Evolutionary conservation across 2,888 invertebrate genomes (phyloP).

Genomic region (Deroplatys truncata): DNA sequence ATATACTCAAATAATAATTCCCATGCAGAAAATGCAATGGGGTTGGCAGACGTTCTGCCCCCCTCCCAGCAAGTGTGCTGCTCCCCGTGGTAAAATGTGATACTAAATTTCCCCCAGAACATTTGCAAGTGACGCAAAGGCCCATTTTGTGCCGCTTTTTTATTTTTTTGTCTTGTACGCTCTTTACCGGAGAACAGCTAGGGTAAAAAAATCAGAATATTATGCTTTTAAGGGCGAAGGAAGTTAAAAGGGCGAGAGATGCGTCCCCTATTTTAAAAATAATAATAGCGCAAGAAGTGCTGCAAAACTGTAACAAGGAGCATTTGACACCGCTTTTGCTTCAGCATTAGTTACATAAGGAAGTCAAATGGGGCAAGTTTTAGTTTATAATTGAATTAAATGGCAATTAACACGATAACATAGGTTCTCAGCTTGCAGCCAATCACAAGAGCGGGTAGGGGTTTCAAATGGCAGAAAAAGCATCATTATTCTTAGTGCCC

Average conservation of each 20-base stretch:
- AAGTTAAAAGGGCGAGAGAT: not conserved
- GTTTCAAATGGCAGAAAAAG: not conserved
- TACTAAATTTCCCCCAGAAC: not conserved
- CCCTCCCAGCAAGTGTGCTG: not conserved
- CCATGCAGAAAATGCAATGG: not conserved
- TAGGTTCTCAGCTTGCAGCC: no score
- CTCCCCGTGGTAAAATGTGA: not conserved
- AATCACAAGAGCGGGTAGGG: no score
- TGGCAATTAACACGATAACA: no score
- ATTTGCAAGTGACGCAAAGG: slow-evolving; percentile 8
- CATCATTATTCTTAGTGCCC: not conserved
- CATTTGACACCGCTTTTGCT: not conserved
- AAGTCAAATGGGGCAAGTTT: no score
- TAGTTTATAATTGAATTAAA: no score
- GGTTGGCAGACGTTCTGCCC: not conserved
- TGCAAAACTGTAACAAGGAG: not conserved
- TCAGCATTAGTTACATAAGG: no score
- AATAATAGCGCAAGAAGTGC: not conserved
- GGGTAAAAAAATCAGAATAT: not conserved
- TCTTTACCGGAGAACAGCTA: not conserved
- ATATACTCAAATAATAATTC: not conserved
- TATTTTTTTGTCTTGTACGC: not conserved
- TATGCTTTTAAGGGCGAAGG: not conserved
- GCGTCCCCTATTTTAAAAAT: not conserved
- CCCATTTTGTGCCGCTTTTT: not conserved